These are phyloP conservation scores for Pachyseris speciosa DNA, from an alignment of 64 coral and sea anemone species.

Conservation along the genomic window DNA sequence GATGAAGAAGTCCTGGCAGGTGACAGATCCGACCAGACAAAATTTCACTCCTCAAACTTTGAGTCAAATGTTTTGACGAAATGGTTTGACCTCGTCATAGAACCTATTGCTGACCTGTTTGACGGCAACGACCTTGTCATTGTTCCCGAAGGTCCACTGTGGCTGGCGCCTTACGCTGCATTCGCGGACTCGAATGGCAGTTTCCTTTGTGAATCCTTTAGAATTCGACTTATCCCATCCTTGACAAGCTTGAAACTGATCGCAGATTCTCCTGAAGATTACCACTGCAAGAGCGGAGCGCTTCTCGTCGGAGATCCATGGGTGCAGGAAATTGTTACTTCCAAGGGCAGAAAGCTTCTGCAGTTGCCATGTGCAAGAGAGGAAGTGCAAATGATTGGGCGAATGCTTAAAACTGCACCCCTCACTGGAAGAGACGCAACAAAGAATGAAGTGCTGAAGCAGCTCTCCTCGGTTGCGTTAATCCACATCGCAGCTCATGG, in stretches of 20 bases:
- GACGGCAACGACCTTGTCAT: background rate
- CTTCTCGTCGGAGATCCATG: constrained; percentile 1
- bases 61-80: background rate
- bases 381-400: constrained; percentile 29
- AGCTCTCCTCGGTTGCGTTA: background rate
- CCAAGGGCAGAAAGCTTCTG: background rate
- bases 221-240: background rate
- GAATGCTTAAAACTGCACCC: constrained; percentile 14
- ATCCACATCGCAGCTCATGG: constrained; percentile 30
- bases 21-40: background rate
- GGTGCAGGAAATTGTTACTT: background rate
- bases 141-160: background rate
- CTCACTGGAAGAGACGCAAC: constrained; percentile 4
- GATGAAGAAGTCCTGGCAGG: background rate
- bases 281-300: background rate
- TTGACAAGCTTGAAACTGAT: constrained; percentile 3
- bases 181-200: background rate
- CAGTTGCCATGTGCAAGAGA: constrained; percentile 24
- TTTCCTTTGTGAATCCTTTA: background rate
- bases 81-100: background rate
- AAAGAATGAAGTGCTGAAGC: background rate
- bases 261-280: background rate
- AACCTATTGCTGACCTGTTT: background rate
- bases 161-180: background rate
- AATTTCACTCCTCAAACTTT: background rate